Conservation (phyloP, 2,797 vertebrate species). For the Rachycentron canadum region DNA sequence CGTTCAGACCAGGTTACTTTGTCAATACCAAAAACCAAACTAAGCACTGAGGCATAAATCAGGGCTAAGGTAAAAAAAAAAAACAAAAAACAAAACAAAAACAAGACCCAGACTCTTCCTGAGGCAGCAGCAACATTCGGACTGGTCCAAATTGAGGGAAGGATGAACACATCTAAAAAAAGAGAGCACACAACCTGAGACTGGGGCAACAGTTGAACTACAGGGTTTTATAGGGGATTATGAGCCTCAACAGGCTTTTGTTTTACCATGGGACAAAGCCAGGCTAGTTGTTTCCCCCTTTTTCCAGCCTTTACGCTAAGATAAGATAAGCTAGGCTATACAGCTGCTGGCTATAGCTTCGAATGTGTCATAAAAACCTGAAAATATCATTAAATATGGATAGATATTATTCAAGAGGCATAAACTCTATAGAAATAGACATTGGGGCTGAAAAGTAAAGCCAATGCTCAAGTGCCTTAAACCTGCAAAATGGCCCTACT, state of each 20-base stretch:
- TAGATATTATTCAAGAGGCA: not conserved
- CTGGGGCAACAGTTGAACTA: not conserved
- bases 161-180: no score
- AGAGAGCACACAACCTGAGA: no score
- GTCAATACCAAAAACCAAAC: slow-evolving; percentile 19
- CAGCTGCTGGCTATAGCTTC: not conserved
- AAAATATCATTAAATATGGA: not conserved
- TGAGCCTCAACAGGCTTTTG: not conserved
- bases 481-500: no score
- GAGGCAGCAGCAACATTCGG: no score
- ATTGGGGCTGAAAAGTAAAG: no score
- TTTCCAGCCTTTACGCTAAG: not conserved
- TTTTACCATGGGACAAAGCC: not conserved
- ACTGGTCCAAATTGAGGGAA: no score
- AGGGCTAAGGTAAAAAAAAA: no score
- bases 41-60: not conserved
- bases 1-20: not conserved
- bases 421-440: no score
- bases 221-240: not conserved
- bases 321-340: not conserved
- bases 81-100: no score
- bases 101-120: no score
- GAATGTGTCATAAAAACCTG: not conserved
- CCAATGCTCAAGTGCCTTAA: no score
- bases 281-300: not conserved